Base-by-base conservation (phyloP, 2,888 invertebrate species). In the Archips xylosteana region DNA sequence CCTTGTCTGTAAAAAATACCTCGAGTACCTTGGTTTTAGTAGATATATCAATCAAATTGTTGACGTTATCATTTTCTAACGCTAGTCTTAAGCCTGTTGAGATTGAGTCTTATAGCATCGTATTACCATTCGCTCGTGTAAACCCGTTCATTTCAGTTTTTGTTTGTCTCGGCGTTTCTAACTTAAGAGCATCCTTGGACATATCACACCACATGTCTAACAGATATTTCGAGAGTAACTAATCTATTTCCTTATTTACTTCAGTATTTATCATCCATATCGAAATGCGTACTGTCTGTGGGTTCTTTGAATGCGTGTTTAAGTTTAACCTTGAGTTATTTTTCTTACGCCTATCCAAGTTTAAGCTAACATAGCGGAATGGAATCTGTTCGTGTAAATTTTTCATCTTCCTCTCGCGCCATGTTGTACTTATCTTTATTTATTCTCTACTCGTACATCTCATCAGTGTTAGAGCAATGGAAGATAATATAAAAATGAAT, bases 221-320 rank as follows among this genome's bases (percentile, higher is more conserved):
- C 64, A 69, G 32, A 61, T 36, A 70, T 71, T 71, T 70, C 75
- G 64, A 74, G 70, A 74, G 66, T 54, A 66, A 70, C 70, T 78
- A 73, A 77, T 76, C 75, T 71, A 69, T 71, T 71, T 75, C 66
- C 66, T 69, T 76, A 54, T 78, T 75, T 75, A 63, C 68, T 69
- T 34, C 71, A 54, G 12, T 71, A 71, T 66, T 77, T 78, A 76
- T 63, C 71, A 61, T 36, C 61, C 67, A 57, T 72, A 65, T 74
- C 65, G 65, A 70, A 74, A 74, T 65, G 69, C 61, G 74, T 61
- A 61, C 42, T 23, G 74, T 74, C 69, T 65, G 60, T 0, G 39
- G 15, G 54, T 59, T 73, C 63, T 70, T 65, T 65, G 9, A 34
- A 59, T 54, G 13, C 34, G 3, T 70, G 13, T 15, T 74, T 61